Conservation (phyloP, 1,140 invertebrate genomes). For the Brachystomella parvula region DNA sequence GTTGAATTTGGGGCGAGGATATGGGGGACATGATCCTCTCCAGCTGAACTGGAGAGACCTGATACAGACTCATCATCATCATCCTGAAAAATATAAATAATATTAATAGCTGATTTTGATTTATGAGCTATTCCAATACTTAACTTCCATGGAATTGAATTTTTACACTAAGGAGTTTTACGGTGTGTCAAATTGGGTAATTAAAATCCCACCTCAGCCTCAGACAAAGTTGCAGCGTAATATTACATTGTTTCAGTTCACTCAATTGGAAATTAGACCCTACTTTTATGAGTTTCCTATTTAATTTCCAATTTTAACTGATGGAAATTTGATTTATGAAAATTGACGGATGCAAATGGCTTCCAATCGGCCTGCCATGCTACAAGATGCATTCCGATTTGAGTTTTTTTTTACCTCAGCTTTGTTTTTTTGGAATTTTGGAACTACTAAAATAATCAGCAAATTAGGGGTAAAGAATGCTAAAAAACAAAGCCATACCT, state of each 20-base stretch:
- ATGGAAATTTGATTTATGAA: background rate
- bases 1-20: constrained; percentile 47
- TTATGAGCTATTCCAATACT: background rate
- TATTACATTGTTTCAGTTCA: background rate
- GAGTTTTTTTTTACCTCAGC: no score
- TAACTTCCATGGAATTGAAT: background rate
- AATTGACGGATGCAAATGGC: background rate
- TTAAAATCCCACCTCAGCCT: background rate
- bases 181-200: background rate
- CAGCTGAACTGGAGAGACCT: constrained; percentile 26
- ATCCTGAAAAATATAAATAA: constrained; percentile 13
- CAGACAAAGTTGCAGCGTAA: background rate
- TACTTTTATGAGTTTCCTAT: background rate
- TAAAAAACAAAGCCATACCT: background rate
- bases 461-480: background rate
- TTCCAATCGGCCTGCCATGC: background rate
- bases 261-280: background rate
- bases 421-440: background rate
- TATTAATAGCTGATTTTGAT: background rate
- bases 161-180: background rate
- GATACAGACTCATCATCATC: constrained; percentile 42
- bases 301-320: background rate
- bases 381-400: background rate
- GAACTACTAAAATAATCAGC: background rate
- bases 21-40: constrained; percentile 43